Conservation (phyloP, 1,140 invertebrate genomes). For the Lutraria rhynchaena region DNA sequence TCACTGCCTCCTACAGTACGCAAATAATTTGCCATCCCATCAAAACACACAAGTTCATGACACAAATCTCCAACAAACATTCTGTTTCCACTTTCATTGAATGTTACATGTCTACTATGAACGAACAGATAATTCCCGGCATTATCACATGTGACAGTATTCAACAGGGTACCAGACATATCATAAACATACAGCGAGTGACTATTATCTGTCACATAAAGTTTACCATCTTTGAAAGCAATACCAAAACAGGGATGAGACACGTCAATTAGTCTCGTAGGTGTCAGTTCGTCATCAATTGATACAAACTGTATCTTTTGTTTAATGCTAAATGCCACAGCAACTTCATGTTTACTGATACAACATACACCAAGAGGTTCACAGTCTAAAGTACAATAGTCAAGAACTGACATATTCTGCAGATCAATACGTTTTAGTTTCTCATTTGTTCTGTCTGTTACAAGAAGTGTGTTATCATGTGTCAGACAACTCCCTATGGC, state of each 20-base stretch:
- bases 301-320: constrained; percentile 21
- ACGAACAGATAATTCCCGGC: not conserved
- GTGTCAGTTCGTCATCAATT: not conserved
- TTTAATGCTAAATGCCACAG: not conserved
- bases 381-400: not conserved
- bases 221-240: constrained; percentile 15
- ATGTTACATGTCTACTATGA: not conserved
- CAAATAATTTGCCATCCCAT: not conserved
- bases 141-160: not conserved
- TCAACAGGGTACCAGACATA: constrained; percentile 5
- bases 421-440: constrained; percentile 23
- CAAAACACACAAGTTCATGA: constrained; percentile 1
- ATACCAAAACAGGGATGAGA: constrained; percentile 19
- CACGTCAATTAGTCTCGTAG: not conserved
- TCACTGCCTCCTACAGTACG: not conserved
- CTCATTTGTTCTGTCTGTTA: constrained; percentile 9
- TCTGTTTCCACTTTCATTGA: too few species aligned
- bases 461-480: not conserved
- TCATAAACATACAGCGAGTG: constrained; percentile 12
- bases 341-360: too few species aligned
- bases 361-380: too few species aligned
- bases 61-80: too few species aligned
- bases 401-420: not conserved
- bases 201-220: constrained; percentile 1
- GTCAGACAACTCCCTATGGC: not conserved